A percentile compares a stretch with the other conserved stretches of the same genome.
Evolutionary conservation across 1,140 invertebrate genomes (phyloP).

Genomic region (Drosophila hydei): DNA sequence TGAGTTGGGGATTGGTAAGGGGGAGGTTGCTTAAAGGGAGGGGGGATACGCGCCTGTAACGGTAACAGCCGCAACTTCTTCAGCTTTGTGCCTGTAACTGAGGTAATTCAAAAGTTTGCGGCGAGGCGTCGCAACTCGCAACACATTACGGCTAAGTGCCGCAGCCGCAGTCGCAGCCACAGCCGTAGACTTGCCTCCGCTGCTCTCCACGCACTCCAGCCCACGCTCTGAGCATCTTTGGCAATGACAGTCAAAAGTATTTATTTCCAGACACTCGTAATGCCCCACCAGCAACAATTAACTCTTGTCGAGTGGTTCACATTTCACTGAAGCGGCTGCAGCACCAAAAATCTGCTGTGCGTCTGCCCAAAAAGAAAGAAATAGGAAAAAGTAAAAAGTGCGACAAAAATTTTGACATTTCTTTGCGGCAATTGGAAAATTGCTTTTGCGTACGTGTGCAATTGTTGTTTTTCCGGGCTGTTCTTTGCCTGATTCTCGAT

Average conservation of each 20-base stretch:
- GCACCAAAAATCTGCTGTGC: not conserved
- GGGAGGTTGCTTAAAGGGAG: not conserved
- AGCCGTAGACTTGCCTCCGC: not conserved
- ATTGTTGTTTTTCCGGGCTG: conserved; percentile 45
- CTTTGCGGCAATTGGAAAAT: conserved; percentile 74
- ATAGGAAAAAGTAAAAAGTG: conserved; percentile 30
- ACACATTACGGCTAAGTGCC: conserved; percentile 64
- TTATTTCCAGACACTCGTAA: conserved; percentile 62
- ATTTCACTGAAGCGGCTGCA: no score
- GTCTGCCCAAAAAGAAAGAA: not conserved
- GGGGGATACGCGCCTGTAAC: conserved; percentile 49
- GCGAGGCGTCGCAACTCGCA: conserved; percentile 62
- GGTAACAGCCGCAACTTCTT: conserved; percentile 55
- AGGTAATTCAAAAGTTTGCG: conserved; percentile 79
- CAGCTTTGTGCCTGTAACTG: conserved; percentile 54
- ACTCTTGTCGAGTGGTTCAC: conserved; percentile 38
- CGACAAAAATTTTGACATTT: conserved; percentile 71
- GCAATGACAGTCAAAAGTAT: conserved; percentile 70
- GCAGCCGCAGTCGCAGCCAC: not conserved
- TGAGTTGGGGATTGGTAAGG: not conserved
- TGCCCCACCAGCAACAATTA: conserved; percentile 57
- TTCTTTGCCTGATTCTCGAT: conserved; percentile 17
- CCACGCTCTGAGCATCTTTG: conserved; percentile 30
- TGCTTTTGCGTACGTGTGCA: conserved; percentile 77
- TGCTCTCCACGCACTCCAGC: not conserved